Conservation (phyloP, 1,140 invertebrate genomes). For the Manduca sexta region DNA sequence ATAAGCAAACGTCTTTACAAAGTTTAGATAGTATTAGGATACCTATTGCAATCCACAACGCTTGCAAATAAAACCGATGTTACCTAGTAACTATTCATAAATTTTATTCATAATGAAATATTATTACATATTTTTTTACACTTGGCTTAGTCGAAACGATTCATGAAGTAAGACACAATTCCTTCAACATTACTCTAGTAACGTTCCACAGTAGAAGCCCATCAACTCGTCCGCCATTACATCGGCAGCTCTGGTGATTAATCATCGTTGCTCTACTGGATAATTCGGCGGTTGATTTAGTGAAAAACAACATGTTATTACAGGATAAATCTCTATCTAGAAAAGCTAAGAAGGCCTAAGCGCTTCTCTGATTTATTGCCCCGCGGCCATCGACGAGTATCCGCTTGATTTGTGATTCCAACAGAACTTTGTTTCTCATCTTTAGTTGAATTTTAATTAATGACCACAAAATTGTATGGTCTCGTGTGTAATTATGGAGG, state of each 20-base stretch:
- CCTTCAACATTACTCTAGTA: not conserved
- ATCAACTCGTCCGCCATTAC: slow-evolving; percentile 46
- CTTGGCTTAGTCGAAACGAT: too few species aligned
- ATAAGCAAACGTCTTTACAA: too few species aligned
- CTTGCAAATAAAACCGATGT: too few species aligned
- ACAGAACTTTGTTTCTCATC: slow-evolving; percentile 55
- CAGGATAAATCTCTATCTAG: slow-evolving; percentile 72
- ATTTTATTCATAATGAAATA: too few species aligned
- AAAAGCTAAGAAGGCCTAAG: slow-evolving; percentile 72
- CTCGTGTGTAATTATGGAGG: slow-evolving; percentile 52
- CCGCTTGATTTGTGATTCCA: slow-evolving; percentile 63
- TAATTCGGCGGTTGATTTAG: slow-evolving; percentile 72
- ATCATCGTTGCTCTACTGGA: slow-evolving; percentile 69
- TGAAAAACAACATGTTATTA: slow-evolving; percentile 72
- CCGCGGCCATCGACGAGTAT: slow-evolving; percentile 47
- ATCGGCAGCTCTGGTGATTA: slow-evolving; percentile 56
- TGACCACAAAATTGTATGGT: slow-evolving; percentile 60
- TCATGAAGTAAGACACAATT: too few species aligned
- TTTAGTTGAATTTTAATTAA: slow-evolving; percentile 70
- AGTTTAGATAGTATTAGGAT: too few species aligned
- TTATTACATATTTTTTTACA: too few species aligned
- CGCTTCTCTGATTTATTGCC: slow-evolving; percentile 62
- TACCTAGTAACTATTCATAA: too few species aligned
- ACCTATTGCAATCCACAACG: too few species aligned
- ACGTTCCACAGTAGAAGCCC: not conserved